phyloP scores from a whole-genome alignment of 1,140 invertebrate species.

The Drosophila sproati region DNA sequence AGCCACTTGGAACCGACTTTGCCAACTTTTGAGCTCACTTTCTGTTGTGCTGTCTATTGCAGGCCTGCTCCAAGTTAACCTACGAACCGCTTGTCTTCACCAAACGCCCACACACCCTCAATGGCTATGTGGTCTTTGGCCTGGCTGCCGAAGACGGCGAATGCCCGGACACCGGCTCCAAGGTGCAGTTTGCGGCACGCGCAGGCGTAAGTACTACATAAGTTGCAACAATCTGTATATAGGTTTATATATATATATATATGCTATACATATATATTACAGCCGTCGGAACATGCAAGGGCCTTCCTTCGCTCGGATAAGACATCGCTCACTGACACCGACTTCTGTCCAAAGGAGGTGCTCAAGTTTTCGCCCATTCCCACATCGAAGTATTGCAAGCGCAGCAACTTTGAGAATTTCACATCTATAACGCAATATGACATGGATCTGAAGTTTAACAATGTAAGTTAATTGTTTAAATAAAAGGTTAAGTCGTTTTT shows the following conservation, averaged over 20 bases:
- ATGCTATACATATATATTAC: not conserved
- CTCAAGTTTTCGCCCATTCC: constrained; percentile 82
- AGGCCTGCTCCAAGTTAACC: constrained; percentile 78
- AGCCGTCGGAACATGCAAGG: constrained; percentile 80
- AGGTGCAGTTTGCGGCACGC: constrained; percentile 66
- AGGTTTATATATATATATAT: no score
- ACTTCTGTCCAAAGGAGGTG: constrained; percentile 82
- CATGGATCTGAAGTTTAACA: constrained; percentile 78
- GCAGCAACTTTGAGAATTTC: constrained; percentile 82
- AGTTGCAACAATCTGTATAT: not conserved
- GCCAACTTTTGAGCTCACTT: constrained; percentile 31
- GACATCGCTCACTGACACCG: constrained; percentile 72
- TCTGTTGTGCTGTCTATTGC: constrained; percentile 16
- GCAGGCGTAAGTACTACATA: constrained; percentile 72
- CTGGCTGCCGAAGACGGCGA: constrained; percentile 58
- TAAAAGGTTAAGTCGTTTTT: no score
- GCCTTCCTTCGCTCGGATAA: constrained; percentile 74
- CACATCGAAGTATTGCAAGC: constrained; percentile 79
- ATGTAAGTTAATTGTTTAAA: constrained; percentile 48
- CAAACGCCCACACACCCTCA: constrained; percentile 80
- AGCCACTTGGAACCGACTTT: constrained; percentile 24
- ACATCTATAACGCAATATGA: constrained; percentile 80
- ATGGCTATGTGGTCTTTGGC: constrained; percentile 73
- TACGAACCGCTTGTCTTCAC: constrained; percentile 82
- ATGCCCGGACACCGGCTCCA: constrained; percentile 69